These are phyloP conservation scores for Tympanoctomys barrerae DNA, from an alignment of 2,797 vertebrate genomes.

Conservation along the genomic window DNA sequence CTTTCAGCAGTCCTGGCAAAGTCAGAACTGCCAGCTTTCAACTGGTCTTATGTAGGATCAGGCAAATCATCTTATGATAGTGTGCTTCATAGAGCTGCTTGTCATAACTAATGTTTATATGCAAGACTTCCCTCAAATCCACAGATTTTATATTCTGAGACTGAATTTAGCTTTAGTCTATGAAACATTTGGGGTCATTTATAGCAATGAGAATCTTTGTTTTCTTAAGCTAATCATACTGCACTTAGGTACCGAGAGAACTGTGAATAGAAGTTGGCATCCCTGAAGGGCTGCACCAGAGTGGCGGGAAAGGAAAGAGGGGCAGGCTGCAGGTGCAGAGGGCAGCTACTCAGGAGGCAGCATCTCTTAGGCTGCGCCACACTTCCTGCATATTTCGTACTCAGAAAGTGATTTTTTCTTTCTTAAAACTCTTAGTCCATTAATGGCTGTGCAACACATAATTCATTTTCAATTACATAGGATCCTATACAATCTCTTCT, in stretches of 20 bases:
- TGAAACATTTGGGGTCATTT: not conserved
- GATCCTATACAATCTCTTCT: constrained; percentile 11
- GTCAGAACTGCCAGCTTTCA: not conserved
- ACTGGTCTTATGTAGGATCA: not conserved
- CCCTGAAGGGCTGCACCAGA: not conserved
- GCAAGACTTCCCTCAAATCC: not conserved
- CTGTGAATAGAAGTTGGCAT: not conserved
- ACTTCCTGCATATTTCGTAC: constrained; percentile 7
- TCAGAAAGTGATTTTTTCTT: constrained; percentile 47
- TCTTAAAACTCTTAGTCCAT: not conserved
- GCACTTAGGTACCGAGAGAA: not conserved
- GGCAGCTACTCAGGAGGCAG: not conserved
- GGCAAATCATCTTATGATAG: not conserved
- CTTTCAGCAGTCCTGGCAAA: not conserved
- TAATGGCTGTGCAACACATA: not conserved
- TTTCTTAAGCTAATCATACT: constrained; percentile 24
- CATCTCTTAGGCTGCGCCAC: not conserved
- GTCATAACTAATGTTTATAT: not conserved
- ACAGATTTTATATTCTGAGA: constrained; percentile 31
- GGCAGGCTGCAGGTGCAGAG: not conserved
- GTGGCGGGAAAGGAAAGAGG: not conserved
- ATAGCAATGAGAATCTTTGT: not conserved
- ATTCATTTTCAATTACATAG: constrained; percentile 40
- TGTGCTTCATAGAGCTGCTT: not conserved
- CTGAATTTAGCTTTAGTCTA: not conserved